Evolutionary conservation across 2,888 invertebrate genomes (phyloP), one percentile per base, ranked within the genome.

Genomic region (Tridacna gigas): DNA sequence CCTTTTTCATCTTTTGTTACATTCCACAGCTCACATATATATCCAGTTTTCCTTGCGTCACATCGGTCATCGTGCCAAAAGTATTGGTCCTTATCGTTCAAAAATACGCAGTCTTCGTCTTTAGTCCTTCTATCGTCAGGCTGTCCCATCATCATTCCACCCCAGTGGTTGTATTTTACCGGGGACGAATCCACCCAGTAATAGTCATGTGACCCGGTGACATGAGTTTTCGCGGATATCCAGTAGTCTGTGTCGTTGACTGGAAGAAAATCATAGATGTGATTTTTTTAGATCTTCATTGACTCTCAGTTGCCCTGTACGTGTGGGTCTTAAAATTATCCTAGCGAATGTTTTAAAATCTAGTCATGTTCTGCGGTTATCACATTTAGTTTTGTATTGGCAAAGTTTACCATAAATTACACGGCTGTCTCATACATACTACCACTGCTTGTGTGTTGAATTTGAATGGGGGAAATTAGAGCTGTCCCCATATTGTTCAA

Each of bases 1-100:
- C 37, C 37, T 37, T 37, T 37, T 37, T 37, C 37, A 37, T 18
- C 45, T 26, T 47, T 22, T 12, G 51, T 15, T 22, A 73, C 47
- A n/a, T 73, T 73, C 73, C 73, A 73, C 20, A 73, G 12, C 26
- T 73, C 73, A 73, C 73, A 73, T n/a, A 73, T 60, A 60, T 73
- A 73, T 9, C 73, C 73, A 7, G 73, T 56, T 47, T 73, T 73
- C 48, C 15, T 51, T 22, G 22, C 47, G 18, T 51, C 51, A 73
- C 73, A 73, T 56, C 25, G 56, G 37, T 73, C 73, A 56, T 73
- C 73, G 25, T 73, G 73, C 73, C 73, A 73, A 28, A 56, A 73
- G 73, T 73, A 73, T 20, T 26, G 73, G 73, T 73, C 73, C 73
- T 73, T 73, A 56, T 73, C 28, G 47, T 73, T 73, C 12, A 73